A percentile compares a stretch with the other conserved stretches of the same genome.
phyloP scores from a whole-genome alignment of 2,888 invertebrate species.

The Torymus aiolomorphi region DNA sequence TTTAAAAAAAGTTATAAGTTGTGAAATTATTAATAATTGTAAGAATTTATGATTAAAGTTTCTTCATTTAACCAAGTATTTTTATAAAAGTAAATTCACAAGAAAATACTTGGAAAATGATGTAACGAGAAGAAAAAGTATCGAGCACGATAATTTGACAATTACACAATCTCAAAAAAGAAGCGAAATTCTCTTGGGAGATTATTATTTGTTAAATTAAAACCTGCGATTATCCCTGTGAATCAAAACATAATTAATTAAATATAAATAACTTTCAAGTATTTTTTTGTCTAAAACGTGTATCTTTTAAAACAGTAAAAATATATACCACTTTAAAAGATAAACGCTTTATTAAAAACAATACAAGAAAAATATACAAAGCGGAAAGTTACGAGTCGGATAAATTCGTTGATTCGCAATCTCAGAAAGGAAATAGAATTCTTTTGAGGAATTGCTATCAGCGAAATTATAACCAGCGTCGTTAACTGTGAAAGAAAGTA shows the following conservation, averaged over 20 bases:
- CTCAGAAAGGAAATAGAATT: conserved; percentile 28
- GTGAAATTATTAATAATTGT: too few relatives aligned
- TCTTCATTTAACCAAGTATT: too few relatives aligned
- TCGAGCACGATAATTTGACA: conserved; percentile 6
- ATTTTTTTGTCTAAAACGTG: too few relatives aligned
- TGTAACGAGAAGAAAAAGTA: not conserved
- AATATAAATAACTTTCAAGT: not conserved
- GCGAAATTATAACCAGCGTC: conserved; percentile 34
- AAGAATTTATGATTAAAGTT: too few relatives aligned
- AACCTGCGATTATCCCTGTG: conserved; percentile 24
- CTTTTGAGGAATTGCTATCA: conserved; percentile 11
- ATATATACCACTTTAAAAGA: too few relatives aligned
- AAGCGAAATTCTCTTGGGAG: not conserved
- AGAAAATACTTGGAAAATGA: too few relatives aligned
- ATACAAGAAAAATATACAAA: not conserved
- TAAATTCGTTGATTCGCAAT: conserved; percentile 27
- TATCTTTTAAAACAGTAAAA: too few relatives aligned
- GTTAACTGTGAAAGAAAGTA: not conserved
- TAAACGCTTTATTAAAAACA: conserved; percentile 6
- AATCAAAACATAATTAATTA: not conserved
- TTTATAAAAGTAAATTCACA: too few relatives aligned
- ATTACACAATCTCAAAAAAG: conserved; percentile 14
- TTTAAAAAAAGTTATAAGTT: too few relatives aligned
- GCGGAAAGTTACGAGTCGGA: conserved; percentile 16
- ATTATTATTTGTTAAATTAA: conserved; percentile 27